A percentile compares a stretch with the other conserved stretches of the same genome.
phyloP scores from a whole-genome alignment of 2,888 invertebrate species.

The Patella depressa region DNA sequence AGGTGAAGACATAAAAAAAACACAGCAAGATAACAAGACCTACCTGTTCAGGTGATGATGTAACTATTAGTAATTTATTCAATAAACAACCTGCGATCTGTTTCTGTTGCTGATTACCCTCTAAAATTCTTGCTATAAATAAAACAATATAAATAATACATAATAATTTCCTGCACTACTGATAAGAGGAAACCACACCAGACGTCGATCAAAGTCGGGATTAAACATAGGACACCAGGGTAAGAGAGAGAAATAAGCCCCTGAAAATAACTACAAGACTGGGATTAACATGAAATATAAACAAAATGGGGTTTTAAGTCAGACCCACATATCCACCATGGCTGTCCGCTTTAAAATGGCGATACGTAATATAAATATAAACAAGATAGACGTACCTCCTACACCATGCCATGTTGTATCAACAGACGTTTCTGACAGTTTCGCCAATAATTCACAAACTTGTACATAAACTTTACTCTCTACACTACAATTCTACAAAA shows the following conservation, averaged over 20 bases:
- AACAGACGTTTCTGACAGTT: neutral
- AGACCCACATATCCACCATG: too few relatives aligned
- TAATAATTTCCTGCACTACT: too few relatives aligned
- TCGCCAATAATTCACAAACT: neutral
- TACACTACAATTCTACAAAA: neutral
- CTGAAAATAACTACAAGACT: too few relatives aligned
- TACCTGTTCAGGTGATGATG: conserved; percentile 13
- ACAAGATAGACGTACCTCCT: neutral
- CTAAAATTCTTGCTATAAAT: conserved; percentile 17
- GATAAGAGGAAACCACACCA: too few relatives aligned
- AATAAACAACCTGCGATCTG: conserved; percentile 13
- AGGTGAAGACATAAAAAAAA: too few relatives aligned
- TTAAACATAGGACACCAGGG: too few relatives aligned
- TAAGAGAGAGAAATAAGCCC: too few relatives aligned
- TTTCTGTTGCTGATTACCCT: conserved; percentile 11
- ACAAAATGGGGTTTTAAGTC: too few relatives aligned
- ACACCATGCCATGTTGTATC: neutral
- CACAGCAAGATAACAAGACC: neutral
- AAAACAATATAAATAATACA: neutral
- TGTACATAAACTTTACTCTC: neutral
- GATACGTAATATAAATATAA: too few relatives aligned
- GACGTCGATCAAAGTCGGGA: too few relatives aligned
- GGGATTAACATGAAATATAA: too few relatives aligned
- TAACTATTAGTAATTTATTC: conserved; percentile 11
- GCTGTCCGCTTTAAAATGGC: too few relatives aligned